Evolutionary conservation across 1,140 invertebrate species (phyloP).

Genomic region (Cardiocondyla obscurior): DNA sequence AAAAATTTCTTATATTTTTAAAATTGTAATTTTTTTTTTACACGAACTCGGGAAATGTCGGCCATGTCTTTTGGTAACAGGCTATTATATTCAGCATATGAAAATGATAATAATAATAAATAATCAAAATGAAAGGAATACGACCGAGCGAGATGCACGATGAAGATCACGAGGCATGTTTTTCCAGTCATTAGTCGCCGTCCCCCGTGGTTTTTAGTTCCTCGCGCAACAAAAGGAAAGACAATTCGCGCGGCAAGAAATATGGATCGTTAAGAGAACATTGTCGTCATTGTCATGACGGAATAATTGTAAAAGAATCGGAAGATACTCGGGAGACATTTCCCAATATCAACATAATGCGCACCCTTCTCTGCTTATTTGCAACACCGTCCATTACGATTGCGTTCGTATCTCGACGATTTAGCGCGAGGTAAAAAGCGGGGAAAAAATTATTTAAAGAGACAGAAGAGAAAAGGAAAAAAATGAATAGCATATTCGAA

Average conservation of each 20-base stretch:
- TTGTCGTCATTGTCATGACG: conserved; percentile 9
- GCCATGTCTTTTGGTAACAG: not conserved
- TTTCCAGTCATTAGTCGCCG: conserved; percentile 67
- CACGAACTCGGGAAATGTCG: not conserved
- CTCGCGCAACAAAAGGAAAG: not conserved
- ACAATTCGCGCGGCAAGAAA: conserved; percentile 27
- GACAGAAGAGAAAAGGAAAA: not conserved
- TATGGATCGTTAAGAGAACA: conserved; percentile 53
- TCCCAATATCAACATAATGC: not conserved
- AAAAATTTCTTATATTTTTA: not conserved
- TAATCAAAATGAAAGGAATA: not conserved
- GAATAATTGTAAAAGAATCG: conserved; percentile 33
- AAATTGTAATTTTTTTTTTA: not conserved
- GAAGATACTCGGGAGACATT: not conserved
- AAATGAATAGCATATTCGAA: not conserved
- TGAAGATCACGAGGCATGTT: conserved; percentile 42
- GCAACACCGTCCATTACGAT: conserved; percentile 9
- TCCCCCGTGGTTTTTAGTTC: not conserved
- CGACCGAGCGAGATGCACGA: conserved; percentile 23
- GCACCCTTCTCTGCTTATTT: not conserved
- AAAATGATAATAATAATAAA: not conserved
- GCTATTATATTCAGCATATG: not conserved
- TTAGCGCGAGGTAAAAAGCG: conserved; percentile 35
- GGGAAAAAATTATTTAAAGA: not conserved
- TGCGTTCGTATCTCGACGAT: conserved; percentile 5